Evolutionary conservation across 2,113 vertebrate genomes (phyloP).

Genomic region (Uropsilus gracilis): DNA sequence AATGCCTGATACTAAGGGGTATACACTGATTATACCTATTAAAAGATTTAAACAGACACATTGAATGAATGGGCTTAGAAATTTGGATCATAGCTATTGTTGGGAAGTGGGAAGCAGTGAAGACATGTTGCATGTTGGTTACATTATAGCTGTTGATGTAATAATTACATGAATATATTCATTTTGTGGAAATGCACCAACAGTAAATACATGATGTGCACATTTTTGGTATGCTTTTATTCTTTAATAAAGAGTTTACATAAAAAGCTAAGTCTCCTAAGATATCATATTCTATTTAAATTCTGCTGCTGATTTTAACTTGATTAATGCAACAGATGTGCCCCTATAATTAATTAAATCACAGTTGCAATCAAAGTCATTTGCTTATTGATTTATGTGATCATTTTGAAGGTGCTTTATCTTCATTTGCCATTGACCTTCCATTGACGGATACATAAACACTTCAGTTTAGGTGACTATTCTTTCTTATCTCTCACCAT

Average conservation of each 20-base stretch:
- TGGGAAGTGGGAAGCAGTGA: neutral
- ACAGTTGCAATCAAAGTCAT: slow-evolving; percentile 69
- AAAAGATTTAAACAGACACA: neutral
- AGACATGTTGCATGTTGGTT: neutral
- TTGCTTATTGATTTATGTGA: slow-evolving; percentile 76
- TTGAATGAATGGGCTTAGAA: neutral
- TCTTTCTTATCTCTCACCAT: neutral
- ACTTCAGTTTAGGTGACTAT: slow-evolving; percentile 11
- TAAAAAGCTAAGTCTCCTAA: neutral
- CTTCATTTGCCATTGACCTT: slow-evolving; percentile 69
- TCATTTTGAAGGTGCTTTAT: slow-evolving; percentile 74
- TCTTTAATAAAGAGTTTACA: neutral
- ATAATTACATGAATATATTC: neutral
- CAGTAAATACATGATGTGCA: neutral
- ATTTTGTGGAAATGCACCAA: neutral
- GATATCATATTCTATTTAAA: slow-evolving; percentile 53
- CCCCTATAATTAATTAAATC: slow-evolving; percentile 73
- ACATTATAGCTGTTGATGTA: neutral
- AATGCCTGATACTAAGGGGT: neutral
- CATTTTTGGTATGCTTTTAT: neutral
- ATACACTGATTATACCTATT: neutral
- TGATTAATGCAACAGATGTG: slow-evolving; percentile 72
- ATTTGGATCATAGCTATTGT: neutral
- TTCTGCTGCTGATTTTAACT: slow-evolving; percentile 63
- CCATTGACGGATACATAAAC: slow-evolving; percentile 40